Base-by-base conservation (phyloP, 2,797 vertebrate genomes). In the Manis pentadactyla region DNA sequence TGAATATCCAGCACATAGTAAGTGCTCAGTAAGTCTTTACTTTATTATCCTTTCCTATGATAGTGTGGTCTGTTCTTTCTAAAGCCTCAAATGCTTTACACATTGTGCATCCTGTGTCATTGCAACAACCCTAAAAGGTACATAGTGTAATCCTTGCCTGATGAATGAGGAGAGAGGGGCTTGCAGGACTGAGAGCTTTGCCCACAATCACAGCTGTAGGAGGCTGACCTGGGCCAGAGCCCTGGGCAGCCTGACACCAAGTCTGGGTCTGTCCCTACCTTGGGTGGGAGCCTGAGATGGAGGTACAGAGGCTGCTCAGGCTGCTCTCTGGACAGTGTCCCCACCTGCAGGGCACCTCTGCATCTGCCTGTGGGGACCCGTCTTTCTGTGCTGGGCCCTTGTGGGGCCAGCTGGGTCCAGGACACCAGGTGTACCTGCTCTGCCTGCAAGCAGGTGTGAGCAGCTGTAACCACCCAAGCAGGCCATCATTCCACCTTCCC, bases 251-350 rank as follows among this genome's bases (percentile, higher is more conserved):
- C 37, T 53, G 34, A 29, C 27, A 4, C 39, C 9, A 37, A 13
- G 0, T 68, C 83, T 37, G 57, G 34, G 59, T 39, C 61, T 14
- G 2, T 78, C 42, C 29, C 29, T 64, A 10, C 46, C 74, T n/a
- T 31, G 29, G 25, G n/a, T 27, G 12, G 37, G 39, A 55, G 46
- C 51, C 49, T 18, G 37, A 14, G n/a, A 42, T 57, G 25, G 63
- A 63, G 29, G 27, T 13, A 2, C 0, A 0, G 49, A 75, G 46
- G 12, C 27, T 27, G 53, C 42, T 25, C 19, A 51, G 34, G 46
- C 46, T 11, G 10, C 46, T 46, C 46, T 46, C 39, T 51, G n/a
- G 55, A 17, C 63, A 5, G 11, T 29, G 19, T 37, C 7, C 31
- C 57, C 12, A 11, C 25, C 55, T 9, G 51, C 55, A 8, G 17